Conservation (phyloP, 2,888 invertebrate species). For the Dasysyrphus albostriatus region DNA sequence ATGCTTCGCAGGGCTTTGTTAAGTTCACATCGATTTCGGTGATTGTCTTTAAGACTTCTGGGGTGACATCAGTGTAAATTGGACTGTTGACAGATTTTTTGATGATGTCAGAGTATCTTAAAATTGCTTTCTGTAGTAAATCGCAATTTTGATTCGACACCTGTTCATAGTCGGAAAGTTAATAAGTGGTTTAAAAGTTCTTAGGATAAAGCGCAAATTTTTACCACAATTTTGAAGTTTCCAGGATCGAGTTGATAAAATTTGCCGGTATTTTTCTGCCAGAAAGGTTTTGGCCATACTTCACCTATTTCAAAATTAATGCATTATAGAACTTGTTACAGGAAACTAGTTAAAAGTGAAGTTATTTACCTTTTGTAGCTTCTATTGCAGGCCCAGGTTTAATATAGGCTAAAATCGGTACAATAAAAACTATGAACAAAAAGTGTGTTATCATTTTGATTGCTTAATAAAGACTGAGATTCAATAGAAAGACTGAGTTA, state of each 20-base stretch:
- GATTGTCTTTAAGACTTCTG: constrained; percentile 82
- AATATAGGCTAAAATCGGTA: neutral
- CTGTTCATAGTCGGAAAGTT: constrained; percentile 78
- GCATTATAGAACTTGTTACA: too few species aligned
- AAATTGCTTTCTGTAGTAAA: constrained; percentile 85
- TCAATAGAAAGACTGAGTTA: too few species aligned
- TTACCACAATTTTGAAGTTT: constrained; percentile 85
- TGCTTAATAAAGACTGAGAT: constrained; percentile 13
- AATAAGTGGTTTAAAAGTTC: neutral
- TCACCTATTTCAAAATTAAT: constrained; percentile 83
- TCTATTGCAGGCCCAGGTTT: neutral
- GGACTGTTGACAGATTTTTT: constrained; percentile 72
- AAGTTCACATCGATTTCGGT: constrained; percentile 85
- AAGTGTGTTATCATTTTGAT: constrained; percentile 31
- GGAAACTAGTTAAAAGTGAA: too few species aligned
- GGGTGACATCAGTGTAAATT: constrained; percentile 65
- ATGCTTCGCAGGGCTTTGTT: constrained; percentile 86
- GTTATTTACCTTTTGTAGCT: constrained; percentile 11
- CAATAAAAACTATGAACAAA: neutral
- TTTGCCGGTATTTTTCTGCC: constrained; percentile 83
- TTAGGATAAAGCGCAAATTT: constrained; percentile 54
- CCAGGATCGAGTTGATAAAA: constrained; percentile 85
- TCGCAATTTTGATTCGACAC: constrained; percentile 84
- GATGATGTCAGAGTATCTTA: constrained; percentile 85
- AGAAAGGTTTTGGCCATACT: constrained; percentile 89